Evolutionary conservation across 2,113 vertebrate species (phyloP), one percentile per base, ranked within the genome.

Genomic region (Ptychochromis oligacanthus): DNA sequence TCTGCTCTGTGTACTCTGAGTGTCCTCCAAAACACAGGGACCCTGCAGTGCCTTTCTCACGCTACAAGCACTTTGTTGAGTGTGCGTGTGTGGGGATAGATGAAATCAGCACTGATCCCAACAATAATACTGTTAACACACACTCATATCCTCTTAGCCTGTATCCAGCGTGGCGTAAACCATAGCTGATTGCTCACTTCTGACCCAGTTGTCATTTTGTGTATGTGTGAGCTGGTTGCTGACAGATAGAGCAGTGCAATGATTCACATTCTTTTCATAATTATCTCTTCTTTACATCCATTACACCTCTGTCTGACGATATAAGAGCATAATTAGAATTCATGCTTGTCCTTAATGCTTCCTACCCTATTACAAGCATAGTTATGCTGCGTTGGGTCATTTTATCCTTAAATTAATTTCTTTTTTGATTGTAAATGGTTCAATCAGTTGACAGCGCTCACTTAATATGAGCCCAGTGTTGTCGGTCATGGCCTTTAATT

Each of bases 31-130:
- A 85, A 88, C 78, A 64, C 80, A 52, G 77, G 62, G 88, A 86
- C 91, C 83, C 90, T 72, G 70, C 86, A 61, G 85, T 17, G 83
- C 84, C 81, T 90, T 95, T 95, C 95, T 96, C 95, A 96, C 94
- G 93, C 93, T 93, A 90, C 72, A 87, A 87, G 81, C 38, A 57
- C 86, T 87, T 81, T 77, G 84, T 64, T 81, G 15, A 61, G 75
- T 77, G 31, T 86, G 46, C 7, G 64, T 74, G 60, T 64, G 54
- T 86, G 40, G 77, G 40, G 36, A 81, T 20, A 52, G 55, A 85
- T 80, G 57, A 89, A 80, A 89, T 84, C 81, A 81, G 72, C 79
- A 38, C 81, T 64, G 72, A 87, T 59, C 77, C 57, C 77, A 22
- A 38, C 24, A 78, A 78, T 80, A 60, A 75, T 56, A 78, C 74